These are phyloP conservation scores for Anguilla pacifica DNA, from an alignment of 2,797 vertebrate species.

Conservation along the genomic window DNA sequence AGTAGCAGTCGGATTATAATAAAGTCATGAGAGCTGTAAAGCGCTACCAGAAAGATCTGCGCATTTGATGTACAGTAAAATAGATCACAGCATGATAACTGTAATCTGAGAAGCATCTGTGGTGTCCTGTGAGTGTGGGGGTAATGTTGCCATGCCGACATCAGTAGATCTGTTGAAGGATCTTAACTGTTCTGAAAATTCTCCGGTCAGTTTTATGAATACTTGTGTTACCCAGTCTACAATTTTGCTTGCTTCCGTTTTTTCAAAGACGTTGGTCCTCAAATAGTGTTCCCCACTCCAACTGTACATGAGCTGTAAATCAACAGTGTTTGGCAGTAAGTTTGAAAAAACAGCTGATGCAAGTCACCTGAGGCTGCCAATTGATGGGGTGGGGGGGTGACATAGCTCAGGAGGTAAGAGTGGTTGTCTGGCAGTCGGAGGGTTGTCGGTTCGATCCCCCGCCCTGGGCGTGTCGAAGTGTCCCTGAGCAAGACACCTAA, in stretches of 20 bases:
- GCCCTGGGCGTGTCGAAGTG: no score
- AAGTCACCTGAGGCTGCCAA: background rate
- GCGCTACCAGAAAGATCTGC: background rate
- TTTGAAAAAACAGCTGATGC: background rate
- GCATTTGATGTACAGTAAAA: background rate
- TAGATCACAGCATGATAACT: background rate
- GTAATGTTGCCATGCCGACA: background rate
- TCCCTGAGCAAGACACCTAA: no score
- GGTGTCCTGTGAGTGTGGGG: background rate
- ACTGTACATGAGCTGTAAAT: background rate
- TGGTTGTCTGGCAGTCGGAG: no score
- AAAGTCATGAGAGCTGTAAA: background rate
- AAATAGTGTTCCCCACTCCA: background rate
- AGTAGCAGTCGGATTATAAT: background rate
- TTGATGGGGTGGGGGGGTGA: no score
- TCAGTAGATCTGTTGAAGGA: background rate
- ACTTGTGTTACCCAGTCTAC: background rate
- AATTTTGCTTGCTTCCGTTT: background rate
- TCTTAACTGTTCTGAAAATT: background rate
- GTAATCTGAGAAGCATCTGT: background rate
- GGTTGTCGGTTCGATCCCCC: no score
- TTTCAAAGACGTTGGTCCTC: background rate
- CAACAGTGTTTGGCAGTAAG: background rate
- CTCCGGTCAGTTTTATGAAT: background rate
- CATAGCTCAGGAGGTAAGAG: no score